These are phyloP conservation scores for Lycocerus yunnanus DNA, from an alignment of 2,888 invertebrate genomes.

Conservation along the genomic window DNA sequence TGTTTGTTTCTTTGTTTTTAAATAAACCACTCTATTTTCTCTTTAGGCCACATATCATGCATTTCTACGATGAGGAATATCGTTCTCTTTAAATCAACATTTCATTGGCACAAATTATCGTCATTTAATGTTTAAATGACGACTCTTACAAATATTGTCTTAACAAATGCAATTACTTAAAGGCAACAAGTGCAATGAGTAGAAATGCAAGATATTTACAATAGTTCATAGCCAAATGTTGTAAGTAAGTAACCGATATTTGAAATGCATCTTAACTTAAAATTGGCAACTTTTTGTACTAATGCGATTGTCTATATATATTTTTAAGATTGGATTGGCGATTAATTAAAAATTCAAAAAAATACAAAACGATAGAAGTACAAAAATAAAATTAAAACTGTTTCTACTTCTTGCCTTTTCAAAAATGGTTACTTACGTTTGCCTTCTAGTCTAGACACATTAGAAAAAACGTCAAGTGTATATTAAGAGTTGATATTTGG, in stretches of 20 bases:
- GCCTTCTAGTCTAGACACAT: neutral
- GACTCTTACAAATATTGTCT: neutral
- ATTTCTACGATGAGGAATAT: slow-evolving; percentile 11
- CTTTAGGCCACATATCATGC: slow-evolving; percentile 28
- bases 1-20: neutral
- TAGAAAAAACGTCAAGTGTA: neutral
- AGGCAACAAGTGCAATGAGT: slow-evolving; percentile 2
- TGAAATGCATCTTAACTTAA: neutral
- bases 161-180: neutral
- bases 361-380: no score
- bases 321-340: neutral
- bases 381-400: no score
- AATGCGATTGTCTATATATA: slow-evolving; percentile 3
- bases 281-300: no score
- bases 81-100: neutral
- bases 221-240: neutral
- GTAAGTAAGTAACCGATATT: neutral
- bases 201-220: slow-evolving; percentile 23
- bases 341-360: neutral
- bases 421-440: neutral
- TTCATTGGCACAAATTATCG: slow-evolving; percentile 25
- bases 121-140: slow-evolving; percentile 5
- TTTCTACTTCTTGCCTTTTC: no score
- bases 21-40: neutral
- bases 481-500: neutral